Base-by-base conservation (phyloP, 1,140 invertebrate species). In the Holotrichia oblita region DNA sequence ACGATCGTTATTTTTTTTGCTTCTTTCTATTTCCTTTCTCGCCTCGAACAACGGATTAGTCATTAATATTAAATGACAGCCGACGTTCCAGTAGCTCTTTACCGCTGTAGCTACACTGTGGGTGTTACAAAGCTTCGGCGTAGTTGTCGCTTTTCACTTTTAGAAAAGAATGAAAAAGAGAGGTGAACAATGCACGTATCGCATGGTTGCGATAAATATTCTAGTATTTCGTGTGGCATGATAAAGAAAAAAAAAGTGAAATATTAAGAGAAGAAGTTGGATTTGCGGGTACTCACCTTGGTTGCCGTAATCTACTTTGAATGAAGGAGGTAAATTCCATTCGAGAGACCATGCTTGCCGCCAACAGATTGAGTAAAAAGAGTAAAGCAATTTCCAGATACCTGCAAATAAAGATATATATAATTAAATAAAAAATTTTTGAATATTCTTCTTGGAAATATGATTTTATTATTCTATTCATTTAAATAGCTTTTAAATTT, bases 61-160 rank as follows among this genome's bases (percentile, higher is more conserved):
- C 61, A 64, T 64, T 64, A 64, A 64, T 64, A 64, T 64, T 64
- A 64, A 64, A 64, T 64, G 61, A 64, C 61, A 27, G 61, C 61
- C 24, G 17, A 64, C 61, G 61, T 27, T 64, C 17, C 61, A 27
- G 61, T 64, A 64, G 61, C 61, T 64, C 61, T 27, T 64, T 64
- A 20, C 61, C 61, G 61, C 44, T 3, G 44, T 14, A 48, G 12
- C 0, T 12, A 8, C 17, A 20, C 24, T n/a, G 61, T 64, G 17
- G 61, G 61, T 20, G 61, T 20, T 64, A 64, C 17, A 64, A 64
- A 27, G 44, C 44, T 48, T 48, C 61, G 24, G 6, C 42, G 14
- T 14, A 14, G 42, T 44, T 44, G 12, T 7, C 61, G 61, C 61
- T 64, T 64, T 48, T 48, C 44, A 64, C 61, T 20, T 64, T 64